phyloP scores from a whole-genome alignment of 2,888 invertebrate species.

The Temnothorax unifasciatus region DNA sequence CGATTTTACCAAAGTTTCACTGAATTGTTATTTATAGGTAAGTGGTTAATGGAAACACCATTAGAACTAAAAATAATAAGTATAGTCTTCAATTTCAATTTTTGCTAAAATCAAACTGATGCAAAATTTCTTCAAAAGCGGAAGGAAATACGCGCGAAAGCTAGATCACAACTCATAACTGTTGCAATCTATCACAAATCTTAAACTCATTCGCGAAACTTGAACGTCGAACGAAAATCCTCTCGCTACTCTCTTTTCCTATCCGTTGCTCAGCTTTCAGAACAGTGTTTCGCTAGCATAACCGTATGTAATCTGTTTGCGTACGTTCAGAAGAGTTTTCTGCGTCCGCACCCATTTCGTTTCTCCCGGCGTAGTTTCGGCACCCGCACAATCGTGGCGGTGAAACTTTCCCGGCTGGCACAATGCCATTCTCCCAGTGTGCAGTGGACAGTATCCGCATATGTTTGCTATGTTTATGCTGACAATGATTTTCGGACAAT shows the following conservation, averaged over 20 bases:
- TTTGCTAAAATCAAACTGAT: not conserved
- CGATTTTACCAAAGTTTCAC: not conserved
- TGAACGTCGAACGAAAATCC: constrained; percentile 29
- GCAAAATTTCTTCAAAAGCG: not conserved
- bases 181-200: constrained; percentile 44
- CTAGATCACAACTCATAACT: constrained; percentile 17
- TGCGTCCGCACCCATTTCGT: constrained; percentile 22
- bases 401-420: constrained; percentile 79
- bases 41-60: not conserved
- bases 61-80: not conserved
- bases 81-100: not conserved
- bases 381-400: constrained; percentile 28
- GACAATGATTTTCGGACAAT: constrained; percentile 69
- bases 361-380: constrained; percentile 17
- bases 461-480: constrained; percentile 81
- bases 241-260: not conserved
- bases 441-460: constrained; percentile 78
- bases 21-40: not conserved
- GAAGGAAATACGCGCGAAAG: not conserved
- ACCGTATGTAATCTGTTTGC: constrained; percentile 41
- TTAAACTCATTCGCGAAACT: constrained; percentile 37
- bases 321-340: constrained; percentile 33
- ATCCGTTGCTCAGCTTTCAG: not conserved
- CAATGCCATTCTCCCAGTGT: constrained; percentile 77
- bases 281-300: constrained; percentile 17